Conservation (phyloP, 2,113 vertebrate genomes). For the Megaceryle torquata region DNA sequence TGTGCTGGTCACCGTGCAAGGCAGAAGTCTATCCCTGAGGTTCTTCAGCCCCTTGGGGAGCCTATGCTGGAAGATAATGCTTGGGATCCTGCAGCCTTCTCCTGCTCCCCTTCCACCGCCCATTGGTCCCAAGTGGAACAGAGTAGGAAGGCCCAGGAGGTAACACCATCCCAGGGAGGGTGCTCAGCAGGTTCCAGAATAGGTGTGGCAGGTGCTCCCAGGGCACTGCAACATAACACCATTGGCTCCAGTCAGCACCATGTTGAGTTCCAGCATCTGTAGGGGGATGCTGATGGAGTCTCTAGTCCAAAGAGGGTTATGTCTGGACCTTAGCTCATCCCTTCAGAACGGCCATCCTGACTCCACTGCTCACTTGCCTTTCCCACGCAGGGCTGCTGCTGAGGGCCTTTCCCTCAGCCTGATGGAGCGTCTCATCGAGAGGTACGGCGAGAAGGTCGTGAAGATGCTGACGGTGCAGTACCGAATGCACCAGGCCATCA, state of each 20-base stretch:
- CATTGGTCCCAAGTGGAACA: background rate
- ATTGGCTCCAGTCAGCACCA: rapidly evolving
- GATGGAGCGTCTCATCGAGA: slow-evolving; percentile 88
- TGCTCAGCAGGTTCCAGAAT: background rate
- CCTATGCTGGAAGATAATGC: rapidly evolving
- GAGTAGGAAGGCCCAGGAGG: no score
- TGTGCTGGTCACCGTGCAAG: background rate
- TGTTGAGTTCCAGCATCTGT: rapidly evolving
- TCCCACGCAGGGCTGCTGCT: slow-evolving; percentile 78
- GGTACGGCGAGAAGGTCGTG: slow-evolving; percentile 67
- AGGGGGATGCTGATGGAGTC: background rate
- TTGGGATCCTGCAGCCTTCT: background rate
- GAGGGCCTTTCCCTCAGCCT: slow-evolving; percentile 86
- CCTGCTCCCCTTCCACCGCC: background rate
- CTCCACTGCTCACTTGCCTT: background rate
- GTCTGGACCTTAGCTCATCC: rapidly evolving
- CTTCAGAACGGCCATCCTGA: background rate
- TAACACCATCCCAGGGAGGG: background rate
- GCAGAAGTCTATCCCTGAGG: background rate
- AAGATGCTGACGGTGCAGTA: slow-evolving; percentile 91
- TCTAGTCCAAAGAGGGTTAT: rapidly evolving
- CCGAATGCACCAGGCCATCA: slow-evolving; percentile 91
- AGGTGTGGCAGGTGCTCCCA: background rate
- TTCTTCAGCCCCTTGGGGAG: background rate
- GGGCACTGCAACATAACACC: rapidly evolving